A percentile compares a stretch with the other conserved stretches of the same genome.
These are phyloP conservation scores for Siniperca scherzeri DNA, from an alignment of 2,797 vertebrate species.

Conservation along the genomic window DNA sequence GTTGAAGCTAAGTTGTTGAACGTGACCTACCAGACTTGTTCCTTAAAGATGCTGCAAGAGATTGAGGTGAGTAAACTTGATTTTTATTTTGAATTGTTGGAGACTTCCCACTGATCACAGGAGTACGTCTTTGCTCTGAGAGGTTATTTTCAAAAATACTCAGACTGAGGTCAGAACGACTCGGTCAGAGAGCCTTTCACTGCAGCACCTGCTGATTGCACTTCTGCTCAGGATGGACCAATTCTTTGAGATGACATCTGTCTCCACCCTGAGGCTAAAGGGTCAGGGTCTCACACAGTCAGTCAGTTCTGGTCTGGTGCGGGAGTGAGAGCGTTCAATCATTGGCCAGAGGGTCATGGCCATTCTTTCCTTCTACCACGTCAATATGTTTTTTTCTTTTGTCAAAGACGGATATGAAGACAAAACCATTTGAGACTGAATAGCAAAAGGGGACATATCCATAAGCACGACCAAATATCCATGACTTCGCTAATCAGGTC, in stretches of 20 bases:
- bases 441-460: not conserved
- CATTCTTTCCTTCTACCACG: constrained; percentile 17
- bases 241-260: constrained; percentile 38
- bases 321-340: constrained; percentile 27
- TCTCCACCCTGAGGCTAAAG: constrained; percentile 43
- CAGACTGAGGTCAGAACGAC: constrained; percentile 18
- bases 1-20: not conserved
- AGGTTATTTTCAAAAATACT: constrained; percentile 37
- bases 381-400: constrained; percentile 12
- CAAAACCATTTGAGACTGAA: constrained; percentile 2
- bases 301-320: not conserved
- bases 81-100: constrained; percentile 16
- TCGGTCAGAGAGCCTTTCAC: constrained; percentile 17
- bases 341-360: constrained; percentile 2
- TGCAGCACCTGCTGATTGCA: constrained; percentile 19
- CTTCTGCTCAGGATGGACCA: constrained; percentile 14
- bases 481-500: constrained; percentile 1
- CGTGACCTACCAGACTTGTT: not conserved
- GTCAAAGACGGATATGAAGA: not conserved
- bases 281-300: constrained; percentile 19
- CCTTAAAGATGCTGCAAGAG: not conserved
- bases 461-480: not conserved
- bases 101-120: constrained; percentile 1
- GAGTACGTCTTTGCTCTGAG: constrained; percentile 3
- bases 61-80: not conserved